A percentile compares a stretch with the other conserved stretches of the same genome.
phyloP scores from a whole-genome alignment of 2,888 invertebrate species.

The Himalopsyche anomala region DNA sequence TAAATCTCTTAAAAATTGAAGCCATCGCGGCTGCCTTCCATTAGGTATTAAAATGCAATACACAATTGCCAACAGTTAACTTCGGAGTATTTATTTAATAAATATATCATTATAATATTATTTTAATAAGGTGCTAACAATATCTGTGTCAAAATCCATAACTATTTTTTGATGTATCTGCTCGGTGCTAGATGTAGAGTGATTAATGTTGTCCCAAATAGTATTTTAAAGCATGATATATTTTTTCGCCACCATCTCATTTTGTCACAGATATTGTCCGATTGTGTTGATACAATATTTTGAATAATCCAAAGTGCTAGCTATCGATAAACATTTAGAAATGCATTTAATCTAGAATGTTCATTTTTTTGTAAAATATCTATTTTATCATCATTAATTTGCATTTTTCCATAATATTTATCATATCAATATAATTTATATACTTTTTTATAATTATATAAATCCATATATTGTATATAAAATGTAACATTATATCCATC shows the following conservation, averaged over 20 bases:
- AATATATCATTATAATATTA: slow-evolving; percentile 31
- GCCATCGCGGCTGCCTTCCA: background rate
- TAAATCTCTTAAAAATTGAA: slow-evolving; percentile 17
- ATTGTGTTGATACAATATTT: slow-evolving; percentile 29
- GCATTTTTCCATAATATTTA: slow-evolving; percentile 1
- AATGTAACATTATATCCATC: slow-evolving; percentile 61
- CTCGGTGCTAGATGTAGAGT: too few relatives aligned
- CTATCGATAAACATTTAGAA: slow-evolving; percentile 34
- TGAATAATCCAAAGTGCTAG: slow-evolving; percentile 38
- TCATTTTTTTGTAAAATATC: slow-evolving; percentile 49
- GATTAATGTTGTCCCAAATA: too few relatives aligned
- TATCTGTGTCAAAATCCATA: background rate
- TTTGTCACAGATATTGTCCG: slow-evolving; percentile 38
- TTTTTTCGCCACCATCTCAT: background rate
- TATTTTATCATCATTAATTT: slow-evolving; percentile 47
- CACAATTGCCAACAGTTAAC: slow-evolving; percentile 29
- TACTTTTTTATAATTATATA: slow-evolving; percentile 66
- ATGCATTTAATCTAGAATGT: slow-evolving; percentile 42
- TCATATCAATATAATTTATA: slow-evolving; percentile 55
- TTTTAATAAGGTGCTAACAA: background rate
- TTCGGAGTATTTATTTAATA: background rate
- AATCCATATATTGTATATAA: slow-evolving; percentile 59
- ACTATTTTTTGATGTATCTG: too few relatives aligned
- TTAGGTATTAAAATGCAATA: slow-evolving; percentile 33
- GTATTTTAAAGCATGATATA: background rate